Base-by-base conservation (phyloP, 2,888 invertebrate genomes). In the Meandrusa payeni region DNA sequence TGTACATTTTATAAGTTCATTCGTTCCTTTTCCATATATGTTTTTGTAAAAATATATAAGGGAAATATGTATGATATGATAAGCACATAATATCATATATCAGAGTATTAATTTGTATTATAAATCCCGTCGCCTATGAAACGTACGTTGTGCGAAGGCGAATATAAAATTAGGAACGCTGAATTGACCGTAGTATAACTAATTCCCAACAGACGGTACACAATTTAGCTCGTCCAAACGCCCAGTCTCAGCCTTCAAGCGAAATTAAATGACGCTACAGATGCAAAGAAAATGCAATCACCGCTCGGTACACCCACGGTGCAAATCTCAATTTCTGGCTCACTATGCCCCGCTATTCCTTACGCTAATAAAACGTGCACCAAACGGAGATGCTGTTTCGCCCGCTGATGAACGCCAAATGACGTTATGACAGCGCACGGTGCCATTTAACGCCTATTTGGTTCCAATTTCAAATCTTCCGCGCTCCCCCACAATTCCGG, bases 401-500 rank as follows among this genome's bases (percentile, higher is more conserved):
- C 71, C 70, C 74, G 74, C 78, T 87, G 87, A 87, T 87, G 87
- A 87, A 81, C 83, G 82, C 74, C 79, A 86, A 87, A 87, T 82
- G 81, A 81, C 70, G 86, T 87, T 87, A 86, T 85, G 80, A 83
- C 81, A 82, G 77, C 80, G 81, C 78, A 77, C 83, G 88, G 85
- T 88, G 89, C 89, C 89, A 90, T 90, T 91, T 90, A 90, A 90
- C 90, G 90, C 90, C 89, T 90, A 90, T 91, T 90, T 90, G 90
- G 83, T 81, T 89, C 87, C 89, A 88, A 87, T 85, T 81, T 86
- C 89, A 88, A 90, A 89, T 87, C 78, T 83, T 69, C 68, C 80
- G 87, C 85, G 80, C 80, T 77, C 83, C 85, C 74, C 77, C 71
- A 74, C 69, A 73, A 74, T 76, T 78, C 78, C 79, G 79, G 79